Base-by-base conservation (phyloP, 2,888 invertebrate genomes). In the Phoronis australis region DNA sequence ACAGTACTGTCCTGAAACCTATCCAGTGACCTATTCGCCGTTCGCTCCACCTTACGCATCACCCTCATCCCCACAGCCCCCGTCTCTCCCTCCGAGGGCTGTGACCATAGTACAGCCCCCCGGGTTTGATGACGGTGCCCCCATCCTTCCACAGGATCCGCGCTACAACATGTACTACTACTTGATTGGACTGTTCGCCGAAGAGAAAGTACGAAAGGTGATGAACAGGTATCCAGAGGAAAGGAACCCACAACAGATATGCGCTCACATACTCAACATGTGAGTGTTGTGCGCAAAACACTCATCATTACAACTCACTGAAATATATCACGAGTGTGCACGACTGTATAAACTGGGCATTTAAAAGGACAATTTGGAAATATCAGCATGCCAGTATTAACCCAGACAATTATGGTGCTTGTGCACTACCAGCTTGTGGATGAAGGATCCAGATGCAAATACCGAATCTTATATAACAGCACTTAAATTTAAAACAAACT, bases 211-310 rank as follows among this genome's bases (percentile, higher is more conserved):
- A n/a, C 83, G 84, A 45, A 84, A 86, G 45, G 93, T 88, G 0
- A 90, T 96, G 88, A 84, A 86, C 55, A 80, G 87, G 58, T 86
- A 89, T 78, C 94, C 94, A 0, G 87, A 90, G 43, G 92, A 92
- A 75, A 89, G 86, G 23, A 88, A 92, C 77, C 87, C 93, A 9
- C 88, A 92, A 76, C 86, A 85, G 63, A 89, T 94, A 73, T 93
- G 93, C 15, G 31, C 9, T 12, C 31, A 31, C 15, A 9, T 31
- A 15, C 9, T 31, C 9, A 31, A 31, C 9, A 31, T 31, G 31
- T 31, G 15, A 31, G 15, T 31, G 31, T n/a, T n/a, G n/a, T n/a
- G n/a, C n/a, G n/a, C n/a, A n/a, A n/a, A n/a, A n/a, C n/a, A n/a
- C n/a, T n/a, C n/a, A n/a, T n/a, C n/a, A n/a, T n/a, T n/a, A n/a